phyloP scores from a whole-genome alignment of 1,140 invertebrate species.

The Odontomachus brunneus region DNA sequence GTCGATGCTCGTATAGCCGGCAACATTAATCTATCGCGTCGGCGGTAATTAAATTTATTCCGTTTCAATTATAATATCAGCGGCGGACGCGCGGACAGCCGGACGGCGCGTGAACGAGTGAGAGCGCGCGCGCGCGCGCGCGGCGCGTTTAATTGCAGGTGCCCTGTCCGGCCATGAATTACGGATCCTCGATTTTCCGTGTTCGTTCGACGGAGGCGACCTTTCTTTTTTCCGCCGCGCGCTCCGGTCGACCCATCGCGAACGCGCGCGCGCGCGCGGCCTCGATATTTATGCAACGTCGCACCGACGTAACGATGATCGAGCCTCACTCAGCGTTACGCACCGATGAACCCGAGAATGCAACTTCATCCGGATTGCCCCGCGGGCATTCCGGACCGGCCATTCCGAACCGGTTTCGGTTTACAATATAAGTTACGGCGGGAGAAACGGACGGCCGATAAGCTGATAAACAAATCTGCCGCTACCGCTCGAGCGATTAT shows the following conservation, averaged over 20 bases:
- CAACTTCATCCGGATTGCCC: constrained; percentile 70
- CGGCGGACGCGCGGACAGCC: constrained; percentile 25
- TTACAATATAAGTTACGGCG: constrained; percentile 73
- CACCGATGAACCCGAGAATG: constrained; percentile 71
- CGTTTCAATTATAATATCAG: constrained; percentile 59
- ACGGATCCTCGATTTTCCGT: constrained; percentile 31
- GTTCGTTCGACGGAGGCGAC: neutral
- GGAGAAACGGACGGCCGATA: constrained; percentile 70
- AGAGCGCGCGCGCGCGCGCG: too few relatives aligned
- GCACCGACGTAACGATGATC: constrained; percentile 66
- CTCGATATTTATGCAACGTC: constrained; percentile 46
- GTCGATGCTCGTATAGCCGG: neutral
- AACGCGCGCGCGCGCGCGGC: neutral
- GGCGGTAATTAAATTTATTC: constrained; percentile 57
- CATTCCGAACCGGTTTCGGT: constrained; percentile 72
- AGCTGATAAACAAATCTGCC: constrained; percentile 75
- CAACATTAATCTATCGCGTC: constrained; percentile 49
- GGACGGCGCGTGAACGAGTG: neutral
- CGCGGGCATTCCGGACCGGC: constrained; percentile 55
- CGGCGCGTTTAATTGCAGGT: constrained; percentile 40
- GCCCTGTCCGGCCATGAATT: constrained; percentile 26
- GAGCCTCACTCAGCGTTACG: constrained; percentile 64
- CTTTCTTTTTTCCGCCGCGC: neutral
- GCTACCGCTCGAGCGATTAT: constrained; percentile 70
- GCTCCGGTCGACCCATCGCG: too few relatives aligned